Evolutionary conservation across 1,140 invertebrate genomes (phyloP).

Genomic region (Alviniconcha marisindica): DNA sequence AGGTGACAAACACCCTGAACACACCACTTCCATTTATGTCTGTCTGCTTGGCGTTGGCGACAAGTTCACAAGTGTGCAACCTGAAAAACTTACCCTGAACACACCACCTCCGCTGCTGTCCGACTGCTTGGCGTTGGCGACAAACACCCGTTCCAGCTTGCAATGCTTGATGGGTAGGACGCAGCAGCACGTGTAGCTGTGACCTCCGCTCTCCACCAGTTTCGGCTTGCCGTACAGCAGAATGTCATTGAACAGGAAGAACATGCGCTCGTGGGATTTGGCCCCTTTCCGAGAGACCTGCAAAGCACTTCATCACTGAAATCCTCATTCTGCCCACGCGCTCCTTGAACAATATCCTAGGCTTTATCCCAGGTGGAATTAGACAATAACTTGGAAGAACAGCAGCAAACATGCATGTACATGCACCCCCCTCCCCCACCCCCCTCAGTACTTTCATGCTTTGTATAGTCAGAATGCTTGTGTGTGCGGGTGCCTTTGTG

Average conservation of each 20-base stretch:
- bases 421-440: too few species aligned
- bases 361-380: too few species aligned
- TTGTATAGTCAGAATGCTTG: too few species aligned
- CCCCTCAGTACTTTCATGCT: too few species aligned
- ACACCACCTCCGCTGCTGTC: constrained; percentile 62
- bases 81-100: constrained; percentile 63
- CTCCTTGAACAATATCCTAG: too few species aligned
- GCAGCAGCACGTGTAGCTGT: constrained; percentile 73
- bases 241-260: constrained; percentile 77
- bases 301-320: constrained; percentile 20
- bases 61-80: constrained; percentile 43
- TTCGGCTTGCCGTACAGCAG: constrained; percentile 75
- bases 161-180: constrained; percentile 74
- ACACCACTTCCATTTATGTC: constrained; percentile 61
- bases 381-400: too few species aligned
- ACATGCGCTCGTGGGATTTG: constrained; percentile 72
- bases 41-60: constrained; percentile 46
- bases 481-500: too few species aligned
- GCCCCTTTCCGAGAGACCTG: constrained; percentile 76
- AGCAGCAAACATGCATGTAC: too few species aligned
- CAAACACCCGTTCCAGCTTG: constrained; percentile 69
- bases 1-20: constrained; percentile 68
- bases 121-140: constrained; percentile 47
- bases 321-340: background rate
- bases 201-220: constrained; percentile 68